These are phyloP conservation scores for Drymodes brunneopygia DNA, from an alignment of 2,113 vertebrate genomes.

Conservation along the genomic window DNA sequence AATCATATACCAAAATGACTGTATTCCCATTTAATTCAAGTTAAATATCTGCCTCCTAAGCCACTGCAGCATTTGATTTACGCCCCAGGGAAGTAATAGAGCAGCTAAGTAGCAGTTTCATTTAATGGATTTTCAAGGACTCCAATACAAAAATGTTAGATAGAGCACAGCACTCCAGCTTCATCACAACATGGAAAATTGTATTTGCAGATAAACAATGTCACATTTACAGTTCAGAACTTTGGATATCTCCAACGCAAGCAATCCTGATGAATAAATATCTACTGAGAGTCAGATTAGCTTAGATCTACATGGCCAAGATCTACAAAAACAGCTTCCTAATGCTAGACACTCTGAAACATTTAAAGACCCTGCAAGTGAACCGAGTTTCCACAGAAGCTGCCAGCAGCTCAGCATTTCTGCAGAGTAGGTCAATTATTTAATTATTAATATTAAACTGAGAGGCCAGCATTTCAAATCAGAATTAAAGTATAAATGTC, in stretches of 20 bases:
- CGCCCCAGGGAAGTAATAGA: constrained; percentile 2
- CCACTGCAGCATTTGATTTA: neutral
- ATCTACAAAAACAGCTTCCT: constrained; percentile 25
- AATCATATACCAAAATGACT: neutral
- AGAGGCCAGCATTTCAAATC: neutral
- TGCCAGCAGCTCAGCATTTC: constrained; percentile 29
- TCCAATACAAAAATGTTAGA: neutral
- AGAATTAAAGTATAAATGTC: neutral
- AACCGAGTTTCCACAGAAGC: constrained; percentile 15
- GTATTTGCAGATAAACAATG: neutral
- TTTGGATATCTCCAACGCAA: neutral
- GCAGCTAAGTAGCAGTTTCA: constrained; percentile 2
- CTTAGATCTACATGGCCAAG: neutral
- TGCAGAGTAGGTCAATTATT: constrained; percentile 8
- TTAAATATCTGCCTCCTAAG: constrained; percentile 1
- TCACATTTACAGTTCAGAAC: neutral
- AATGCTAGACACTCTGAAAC: neutral
- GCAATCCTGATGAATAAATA: neutral
- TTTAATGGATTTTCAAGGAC: constrained; percentile 51
- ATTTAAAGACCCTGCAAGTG: neutral
- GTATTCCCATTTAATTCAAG: neutral
- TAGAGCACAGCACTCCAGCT: neutral
- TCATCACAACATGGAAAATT: neutral
- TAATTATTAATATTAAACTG: constrained; percentile 39
- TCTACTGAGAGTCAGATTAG: neutral